Conservation (phyloP, 2,797 vertebrate genomes). For the Rhodeus uyekii region DNA sequence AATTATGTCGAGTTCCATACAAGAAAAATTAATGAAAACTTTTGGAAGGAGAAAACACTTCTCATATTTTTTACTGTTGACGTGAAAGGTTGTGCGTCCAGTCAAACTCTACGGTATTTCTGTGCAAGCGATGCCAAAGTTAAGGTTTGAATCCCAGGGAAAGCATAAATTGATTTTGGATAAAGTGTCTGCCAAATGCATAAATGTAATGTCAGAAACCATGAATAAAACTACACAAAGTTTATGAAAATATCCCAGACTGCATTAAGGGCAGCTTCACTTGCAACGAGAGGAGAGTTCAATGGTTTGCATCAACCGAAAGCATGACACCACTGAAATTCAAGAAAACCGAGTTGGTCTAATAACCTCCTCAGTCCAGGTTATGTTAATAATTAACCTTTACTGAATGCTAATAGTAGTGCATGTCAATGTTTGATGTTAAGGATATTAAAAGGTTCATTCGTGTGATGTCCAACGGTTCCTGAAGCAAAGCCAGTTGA, state of each 20-base stretch:
- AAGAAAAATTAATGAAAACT: background rate
- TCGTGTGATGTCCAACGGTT: background rate
- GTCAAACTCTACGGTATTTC: background rate
- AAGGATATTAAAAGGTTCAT: background rate
- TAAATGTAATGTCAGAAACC: background rate
- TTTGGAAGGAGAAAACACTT: background rate
- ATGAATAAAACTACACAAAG: conserved; percentile 8
- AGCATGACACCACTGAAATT: conserved; percentile 1
- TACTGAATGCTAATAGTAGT: conserved; percentile 13
- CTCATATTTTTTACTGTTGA: background rate
- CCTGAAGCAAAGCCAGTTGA: background rate
- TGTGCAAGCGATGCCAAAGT: background rate
- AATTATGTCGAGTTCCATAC: background rate
- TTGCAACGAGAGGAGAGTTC: background rate
- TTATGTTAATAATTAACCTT: background rate
- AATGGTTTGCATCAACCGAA: background rate
- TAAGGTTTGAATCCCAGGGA: background rate
- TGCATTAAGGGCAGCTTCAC: background rate
- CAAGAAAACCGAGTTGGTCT: background rate
- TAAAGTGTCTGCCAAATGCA: background rate
- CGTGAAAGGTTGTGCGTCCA: background rate
- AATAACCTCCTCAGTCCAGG: background rate
- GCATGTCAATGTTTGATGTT: background rate
- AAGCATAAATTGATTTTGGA: background rate
- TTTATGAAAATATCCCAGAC: conserved; percentile 1